phyloP scores from a whole-genome alignment of 2,797 vertebrate species.

The Tragelaphus oryx region DNA sequence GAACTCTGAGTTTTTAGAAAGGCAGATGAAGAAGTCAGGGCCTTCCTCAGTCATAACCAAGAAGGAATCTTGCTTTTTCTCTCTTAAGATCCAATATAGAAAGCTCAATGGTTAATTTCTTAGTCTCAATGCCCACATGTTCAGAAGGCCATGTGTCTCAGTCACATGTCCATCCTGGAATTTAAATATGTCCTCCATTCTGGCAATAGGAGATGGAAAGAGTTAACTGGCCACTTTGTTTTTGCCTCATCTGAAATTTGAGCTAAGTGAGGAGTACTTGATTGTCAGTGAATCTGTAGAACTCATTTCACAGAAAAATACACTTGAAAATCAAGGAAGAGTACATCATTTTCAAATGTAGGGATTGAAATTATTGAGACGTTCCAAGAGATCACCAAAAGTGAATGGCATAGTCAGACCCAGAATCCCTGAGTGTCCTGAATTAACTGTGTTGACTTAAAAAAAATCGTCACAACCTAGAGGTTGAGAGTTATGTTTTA shows the following conservation, averaged over 20 bases:
- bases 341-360: background rate
- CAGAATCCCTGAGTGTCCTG: background rate
- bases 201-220: background rate
- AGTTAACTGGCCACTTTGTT: background rate
- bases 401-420: background rate
- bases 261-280: slow-evolving; percentile 29
- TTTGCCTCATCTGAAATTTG: background rate
- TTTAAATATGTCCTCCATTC: background rate
- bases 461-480: background rate
- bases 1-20: background rate
- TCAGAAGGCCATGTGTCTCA: background rate
- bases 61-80: background rate
- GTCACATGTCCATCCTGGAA: background rate
- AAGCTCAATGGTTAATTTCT: background rate
- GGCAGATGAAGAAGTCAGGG: background rate
- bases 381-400: background rate
- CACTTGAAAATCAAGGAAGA: slow-evolving; percentile 8
- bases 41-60: background rate
- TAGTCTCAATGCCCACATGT: background rate
- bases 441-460: background rate
- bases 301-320: background rate
- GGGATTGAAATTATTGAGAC: background rate
- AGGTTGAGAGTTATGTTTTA: background rate
- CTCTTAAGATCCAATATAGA: background rate
- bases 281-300: background rate